Base-by-base conservation (phyloP, 2,113 vertebrate genomes). In the Mus spicilegus region DNA sequence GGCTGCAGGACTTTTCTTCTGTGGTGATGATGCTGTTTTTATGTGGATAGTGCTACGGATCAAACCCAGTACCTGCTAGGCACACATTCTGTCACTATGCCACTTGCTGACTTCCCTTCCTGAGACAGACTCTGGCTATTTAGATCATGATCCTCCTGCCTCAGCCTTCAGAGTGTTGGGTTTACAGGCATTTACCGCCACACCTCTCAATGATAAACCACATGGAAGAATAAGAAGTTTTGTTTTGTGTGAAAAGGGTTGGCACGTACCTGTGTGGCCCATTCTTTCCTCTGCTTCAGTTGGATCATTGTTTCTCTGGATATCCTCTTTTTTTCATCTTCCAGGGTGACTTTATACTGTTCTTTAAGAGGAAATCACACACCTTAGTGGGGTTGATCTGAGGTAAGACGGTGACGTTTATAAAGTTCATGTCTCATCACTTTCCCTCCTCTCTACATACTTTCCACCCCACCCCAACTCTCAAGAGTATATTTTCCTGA, bases 191-290 rank as follows among this genome's bases (percentile, higher is more conserved):
- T 33, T 28, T 5, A 7, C 82, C 2, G 10, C 58, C 26, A 20
- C 11, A 28, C 26, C 51, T 65, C 7, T n/a, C 46, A 85, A 2
- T 24, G 51, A 77, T 65, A 86, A 49, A 86, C 4, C 42, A 94
- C 75, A 46, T 36, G 81, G 88, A 87, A 67, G 24, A 54, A 70
- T 33, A 39, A 17, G 19, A 8, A 39, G n/a, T 70, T 89, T 67
- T 80, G 7, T 30, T 69, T 42, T 98, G 58, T 58, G 91, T 88
- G 81, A 81, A 51, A 94, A 97, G 97, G 93, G 69, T 9, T 90
- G 54, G 97, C 24, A 76, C 19, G 0, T 98, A 99, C 99, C 99
- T 99, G 96, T 75, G 96, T 87, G 17, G 99, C 99, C 90, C 98
- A 96, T 75, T 98, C 98, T 90, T 98, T 99, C 75, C 95, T 98